A percentile compares a stretch with the other conserved stretches of the same genome.
Conservation (phyloP, 2,888 invertebrate species). For the Zygothrica quintamaculata region DNA sequence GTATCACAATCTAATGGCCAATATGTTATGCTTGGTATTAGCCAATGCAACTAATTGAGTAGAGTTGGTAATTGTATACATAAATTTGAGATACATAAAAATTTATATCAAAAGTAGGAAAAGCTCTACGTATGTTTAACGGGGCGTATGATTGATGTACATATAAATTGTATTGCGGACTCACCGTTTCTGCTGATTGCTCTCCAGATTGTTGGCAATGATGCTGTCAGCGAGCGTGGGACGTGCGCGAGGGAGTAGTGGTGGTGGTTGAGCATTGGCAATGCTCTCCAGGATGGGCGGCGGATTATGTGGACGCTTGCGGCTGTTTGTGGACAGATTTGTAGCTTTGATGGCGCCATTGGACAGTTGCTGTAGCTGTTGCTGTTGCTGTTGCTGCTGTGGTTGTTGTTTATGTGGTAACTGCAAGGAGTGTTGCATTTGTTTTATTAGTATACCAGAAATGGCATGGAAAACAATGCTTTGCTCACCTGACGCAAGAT, state of each 20-base stretch:
- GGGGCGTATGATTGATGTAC: constrained; percentile 65
- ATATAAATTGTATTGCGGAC: constrained; percentile 39
- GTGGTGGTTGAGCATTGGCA: constrained; percentile 77
- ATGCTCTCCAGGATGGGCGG: constrained; percentile 81
- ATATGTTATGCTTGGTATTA: neutral
- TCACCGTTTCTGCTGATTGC: constrained; percentile 75
- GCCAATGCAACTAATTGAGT: constrained; percentile 4
- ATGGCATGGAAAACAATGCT: neutral
- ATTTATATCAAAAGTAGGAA: neutral
- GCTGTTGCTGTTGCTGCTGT: constrained; percentile 62
- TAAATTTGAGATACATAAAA: neutral
- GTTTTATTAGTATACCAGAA: neutral
- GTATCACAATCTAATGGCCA: too few relatives aligned
- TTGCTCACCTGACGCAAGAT: constrained; percentile 78
- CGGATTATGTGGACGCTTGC: constrained; percentile 84
- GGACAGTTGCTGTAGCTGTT: constrained; percentile 67
- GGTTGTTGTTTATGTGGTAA: constrained; percentile 61
- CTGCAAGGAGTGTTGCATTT: constrained; percentile 3
- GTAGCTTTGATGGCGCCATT: constrained; percentile 70
- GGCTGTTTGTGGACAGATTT: constrained; percentile 65
- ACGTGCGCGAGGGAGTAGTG: constrained; percentile 82
- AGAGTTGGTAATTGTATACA: constrained; percentile 1
- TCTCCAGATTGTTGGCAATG: constrained; percentile 79
- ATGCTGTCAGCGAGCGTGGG: constrained; percentile 70
- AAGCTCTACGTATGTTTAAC: constrained; percentile 7